Evolutionary conservation across 1,140 invertebrate species (phyloP).

Genomic region (Papilio helenus): DNA sequence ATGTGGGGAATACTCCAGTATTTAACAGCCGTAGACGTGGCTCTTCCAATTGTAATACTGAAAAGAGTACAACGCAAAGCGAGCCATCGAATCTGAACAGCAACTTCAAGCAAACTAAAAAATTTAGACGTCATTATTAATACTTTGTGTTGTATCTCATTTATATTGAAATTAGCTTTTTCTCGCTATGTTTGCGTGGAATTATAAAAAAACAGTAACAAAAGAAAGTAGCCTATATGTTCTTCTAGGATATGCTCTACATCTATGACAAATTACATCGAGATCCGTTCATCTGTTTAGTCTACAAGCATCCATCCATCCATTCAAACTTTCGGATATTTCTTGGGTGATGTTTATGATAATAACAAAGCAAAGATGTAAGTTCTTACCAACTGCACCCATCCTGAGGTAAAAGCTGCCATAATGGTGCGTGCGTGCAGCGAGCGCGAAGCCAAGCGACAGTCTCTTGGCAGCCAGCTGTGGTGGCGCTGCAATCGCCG

Average conservation of each 20-base stretch:
- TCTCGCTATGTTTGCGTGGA: too few relatives aligned
- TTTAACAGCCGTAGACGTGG: neutral
- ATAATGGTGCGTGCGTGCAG: conserved; percentile 88
- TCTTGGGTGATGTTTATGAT: neutral
- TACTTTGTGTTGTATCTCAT: neutral
- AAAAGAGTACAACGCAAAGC: neutral
- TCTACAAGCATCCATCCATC: neutral
- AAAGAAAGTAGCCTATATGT: too few relatives aligned
- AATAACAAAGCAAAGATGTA: neutral
- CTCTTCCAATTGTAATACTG: neutral
- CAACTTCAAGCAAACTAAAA: neutral
- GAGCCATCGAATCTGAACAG: neutral
- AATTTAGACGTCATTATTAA: neutral
- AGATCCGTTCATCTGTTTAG: too few relatives aligned
- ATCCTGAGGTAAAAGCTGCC: conserved; percentile 96
- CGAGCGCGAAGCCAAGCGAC: conserved; percentile 78
- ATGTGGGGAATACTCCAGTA: neutral
- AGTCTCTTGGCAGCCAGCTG: conserved; percentile 72
- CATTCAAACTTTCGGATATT: neutral
- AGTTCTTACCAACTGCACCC: conserved; percentile 92
- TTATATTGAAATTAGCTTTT: too few relatives aligned
- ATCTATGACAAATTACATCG: too few relatives aligned
- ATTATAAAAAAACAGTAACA: too few relatives aligned
- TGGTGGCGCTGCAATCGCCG: conserved; percentile 80
- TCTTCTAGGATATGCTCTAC: too few relatives aligned